Base-by-base conservation (phyloP, 2,797 vertebrate genomes). In the Sebastes hubbsi region DNA sequence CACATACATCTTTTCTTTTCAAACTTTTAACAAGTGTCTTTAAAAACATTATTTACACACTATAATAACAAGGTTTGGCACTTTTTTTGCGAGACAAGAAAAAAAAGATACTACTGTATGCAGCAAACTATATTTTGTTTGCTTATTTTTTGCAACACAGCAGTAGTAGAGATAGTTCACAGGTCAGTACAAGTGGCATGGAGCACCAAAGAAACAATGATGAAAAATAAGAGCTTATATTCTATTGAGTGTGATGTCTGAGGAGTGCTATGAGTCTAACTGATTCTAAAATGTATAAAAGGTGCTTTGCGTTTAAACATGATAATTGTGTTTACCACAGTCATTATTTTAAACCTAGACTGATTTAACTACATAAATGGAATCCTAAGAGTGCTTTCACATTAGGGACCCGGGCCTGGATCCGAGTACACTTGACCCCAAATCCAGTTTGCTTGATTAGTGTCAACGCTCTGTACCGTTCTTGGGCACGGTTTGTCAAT, bases 41-140 rank as follows among this genome's bases (percentile, higher is more conserved):
- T 89, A 78, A 89, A 93, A 94, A 94, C 96, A 93, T 96, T 98
- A 99, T 98, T 97, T 98, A 99, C 97, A 98, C 95, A 96, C 94
- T 96, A 95, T 96, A 97, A 95, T 96, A 96, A 97, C 96, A 97
- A 95, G 94, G 95, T 95, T 98, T 98, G 98, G 98, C 97, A 99
- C 98, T 98, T 98, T 94, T 91, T 86, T 82, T 78, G 77, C 36
- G 62, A 90, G 55, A 88, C 72, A 84, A 34, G 82, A 75, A n/a
- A 65, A 95, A 95, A 93, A 66, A 72, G 4, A 56, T 18, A 63
- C 75, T 69, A 77, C 78, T 81, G 77, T 77, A 27, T 14, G 63
- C 75, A 75, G 74, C 81, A 82, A 77, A 75, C 58, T 63, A 94
- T 62, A 91, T 94, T 94, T 86, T 91, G 94, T 93, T 84, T 75